These are phyloP conservation scores for Prunella fulvescens DNA, from an alignment of 2,113 vertebrate species.

Conservation along the genomic window DNA sequence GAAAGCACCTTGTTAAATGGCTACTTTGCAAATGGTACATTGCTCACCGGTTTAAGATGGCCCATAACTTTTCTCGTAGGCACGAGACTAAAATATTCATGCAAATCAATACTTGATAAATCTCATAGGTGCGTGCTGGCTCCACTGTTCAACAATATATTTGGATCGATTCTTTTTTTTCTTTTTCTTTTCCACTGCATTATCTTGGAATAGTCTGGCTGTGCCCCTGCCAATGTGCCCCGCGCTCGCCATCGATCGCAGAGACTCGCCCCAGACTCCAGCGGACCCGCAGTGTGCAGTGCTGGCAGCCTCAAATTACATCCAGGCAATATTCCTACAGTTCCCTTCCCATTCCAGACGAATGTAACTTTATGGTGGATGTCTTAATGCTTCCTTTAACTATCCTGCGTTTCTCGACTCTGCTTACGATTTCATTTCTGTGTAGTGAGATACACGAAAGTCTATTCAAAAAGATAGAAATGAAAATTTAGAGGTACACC, in stretches of 20 bases:
- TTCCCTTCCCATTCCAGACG: background rate
- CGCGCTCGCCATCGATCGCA: background rate
- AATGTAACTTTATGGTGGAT: background rate
- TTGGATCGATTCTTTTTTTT: background rate
- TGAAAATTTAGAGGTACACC: background rate
- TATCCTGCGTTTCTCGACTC: background rate
- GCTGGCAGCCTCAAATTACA: background rate
- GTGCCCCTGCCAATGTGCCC: background rate
- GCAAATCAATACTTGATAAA: slow-evolving; percentile 59
- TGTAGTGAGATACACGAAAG: background rate
- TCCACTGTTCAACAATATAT: slow-evolving; percentile 19
- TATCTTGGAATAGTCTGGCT: background rate
- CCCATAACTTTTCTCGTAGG: slow-evolving; percentile 11
- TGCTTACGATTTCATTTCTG: background rate
- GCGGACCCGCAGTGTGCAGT: background rate
- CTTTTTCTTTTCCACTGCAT: background rate
- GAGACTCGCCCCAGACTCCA: background rate
- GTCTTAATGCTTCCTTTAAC: background rate
- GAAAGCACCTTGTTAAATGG: slow-evolving; percentile 44
- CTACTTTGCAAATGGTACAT: slow-evolving; percentile 5
- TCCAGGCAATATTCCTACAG: background rate
- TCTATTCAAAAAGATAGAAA: background rate
- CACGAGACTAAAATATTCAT: slow-evolving; percentile 50
- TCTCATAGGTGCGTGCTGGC: slow-evolving; percentile 51
- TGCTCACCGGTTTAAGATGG: slow-evolving; percentile 14